Percentiles rank a stretch among this genome's conserved stretches.
phyloP scores from a whole-genome alignment of 2,113 vertebrate species.

The Monopterus albus region DNA sequence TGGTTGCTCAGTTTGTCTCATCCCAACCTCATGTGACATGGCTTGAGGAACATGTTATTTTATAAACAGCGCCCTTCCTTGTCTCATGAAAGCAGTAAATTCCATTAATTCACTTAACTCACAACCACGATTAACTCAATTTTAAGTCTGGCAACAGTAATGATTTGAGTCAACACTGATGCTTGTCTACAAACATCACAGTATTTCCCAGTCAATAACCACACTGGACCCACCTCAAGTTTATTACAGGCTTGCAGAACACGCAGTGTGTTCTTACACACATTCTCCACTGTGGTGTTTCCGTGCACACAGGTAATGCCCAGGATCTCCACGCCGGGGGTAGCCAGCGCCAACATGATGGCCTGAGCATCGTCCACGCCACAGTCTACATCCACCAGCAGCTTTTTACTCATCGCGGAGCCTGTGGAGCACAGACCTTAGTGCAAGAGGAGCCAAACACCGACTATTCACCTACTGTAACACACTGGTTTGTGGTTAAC shows the following conservation, averaged over 20 bases:
- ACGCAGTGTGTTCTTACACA: conserved; percentile 81
- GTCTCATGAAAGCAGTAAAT: conserved; percentile 9
- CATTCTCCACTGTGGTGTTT: conserved; percentile 83
- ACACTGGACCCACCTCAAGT: conserved; percentile 66
- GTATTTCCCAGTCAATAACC: background rate
- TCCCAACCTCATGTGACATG: too few relatives aligned
- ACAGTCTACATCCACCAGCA: conserved; percentile 82
- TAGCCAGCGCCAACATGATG: conserved; percentile 82
- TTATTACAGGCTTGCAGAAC: conserved; percentile 77
- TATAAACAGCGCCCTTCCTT: too few relatives aligned
- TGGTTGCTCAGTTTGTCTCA: too few relatives aligned
- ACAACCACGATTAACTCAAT: too few relatives aligned
- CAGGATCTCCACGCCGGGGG: conserved; percentile 74
- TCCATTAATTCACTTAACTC: background rate
- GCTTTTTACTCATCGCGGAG: conserved; percentile 71
- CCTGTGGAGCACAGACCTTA: conserved; percentile 23
- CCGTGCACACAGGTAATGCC: conserved; percentile 83
- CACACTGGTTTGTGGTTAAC: too few relatives aligned
- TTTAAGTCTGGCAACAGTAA: too few relatives aligned
- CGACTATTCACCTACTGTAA: too few relatives aligned
- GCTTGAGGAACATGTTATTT: too few relatives aligned
- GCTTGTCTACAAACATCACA: background rate
- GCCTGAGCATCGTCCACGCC: conserved; percentile 85
- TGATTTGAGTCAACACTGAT: background rate
- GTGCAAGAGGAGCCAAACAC: too few relatives aligned